Percentiles rank a stretch among this genome's conserved stretches.
Conservation (phyloP, 2,797 vertebrate species). For the Acanthurus lineatus region DNA sequence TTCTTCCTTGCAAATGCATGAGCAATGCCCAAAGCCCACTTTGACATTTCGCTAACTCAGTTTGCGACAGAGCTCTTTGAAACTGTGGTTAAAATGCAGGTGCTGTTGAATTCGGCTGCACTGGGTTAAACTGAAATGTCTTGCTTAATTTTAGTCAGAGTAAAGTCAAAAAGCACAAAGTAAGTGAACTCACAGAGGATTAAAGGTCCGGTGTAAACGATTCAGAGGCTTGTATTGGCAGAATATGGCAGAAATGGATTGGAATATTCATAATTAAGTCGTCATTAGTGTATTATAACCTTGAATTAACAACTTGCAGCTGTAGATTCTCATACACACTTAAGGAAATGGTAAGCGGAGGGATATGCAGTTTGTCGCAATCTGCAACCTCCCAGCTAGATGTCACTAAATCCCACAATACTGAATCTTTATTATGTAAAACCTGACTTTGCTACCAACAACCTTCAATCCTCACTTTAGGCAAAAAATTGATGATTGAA, state of each 20-base stretch:
- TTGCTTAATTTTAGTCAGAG: conserved; percentile 6
- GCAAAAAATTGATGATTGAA: too few relatives aligned
- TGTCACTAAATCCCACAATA: too few relatives aligned
- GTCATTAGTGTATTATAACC: too few relatives aligned
- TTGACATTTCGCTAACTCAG: conserved; percentile 64
- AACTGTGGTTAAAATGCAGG: conserved; percentile 26
- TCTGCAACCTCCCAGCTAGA: too few relatives aligned
- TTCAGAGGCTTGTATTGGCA: too few relatives aligned
- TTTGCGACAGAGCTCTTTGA: conserved; percentile 50
- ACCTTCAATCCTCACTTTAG: background rate
- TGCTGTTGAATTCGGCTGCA: background rate
- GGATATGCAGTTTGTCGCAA: too few relatives aligned
- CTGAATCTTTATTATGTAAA: background rate
- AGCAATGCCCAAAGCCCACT: conserved; percentile 62
- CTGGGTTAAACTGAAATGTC: conserved; percentile 37
- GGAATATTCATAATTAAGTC: too few relatives aligned
- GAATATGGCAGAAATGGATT: too few relatives aligned
- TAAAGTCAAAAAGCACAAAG: background rate
- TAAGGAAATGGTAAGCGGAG: too few relatives aligned
- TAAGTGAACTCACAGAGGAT: conserved; percentile 14
- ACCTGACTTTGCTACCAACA: background rate
- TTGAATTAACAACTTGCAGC: too few relatives aligned
- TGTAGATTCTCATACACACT: too few relatives aligned
- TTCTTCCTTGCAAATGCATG: conserved; percentile 68
- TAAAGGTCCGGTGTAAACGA: background rate